These are phyloP conservation scores for Periophthalmus modestus DNA, from an alignment of 2,113 vertebrate genomes.

Conservation along the genomic window DNA sequence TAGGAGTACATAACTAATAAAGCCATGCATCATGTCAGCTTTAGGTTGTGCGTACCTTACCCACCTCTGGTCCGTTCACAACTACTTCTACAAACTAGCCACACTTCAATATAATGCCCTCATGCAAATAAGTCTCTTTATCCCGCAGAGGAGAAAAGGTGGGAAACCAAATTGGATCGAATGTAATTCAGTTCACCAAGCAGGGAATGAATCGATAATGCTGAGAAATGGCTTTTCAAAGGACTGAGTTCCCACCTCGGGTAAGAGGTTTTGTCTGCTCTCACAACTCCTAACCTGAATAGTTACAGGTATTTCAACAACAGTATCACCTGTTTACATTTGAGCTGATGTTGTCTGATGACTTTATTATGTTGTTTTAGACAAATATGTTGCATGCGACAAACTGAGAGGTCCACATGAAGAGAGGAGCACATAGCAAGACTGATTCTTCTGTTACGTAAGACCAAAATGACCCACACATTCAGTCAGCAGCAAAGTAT, in stretches of 20 bases:
- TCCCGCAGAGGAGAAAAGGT: slow-evolving; percentile 69
- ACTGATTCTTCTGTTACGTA: neutral
- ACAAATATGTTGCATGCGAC: no score
- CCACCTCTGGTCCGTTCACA: slow-evolving; percentile 19
- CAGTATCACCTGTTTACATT: slow-evolving; percentile 22
- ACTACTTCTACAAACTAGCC: slow-evolving; percentile 20
- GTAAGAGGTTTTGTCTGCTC: slow-evolving; percentile 54
- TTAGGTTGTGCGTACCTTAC: neutral
- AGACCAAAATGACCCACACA: neutral
- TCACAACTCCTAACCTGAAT: slow-evolving; percentile 47
- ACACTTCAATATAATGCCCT: slow-evolving; percentile 48
- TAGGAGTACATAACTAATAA: neutral
- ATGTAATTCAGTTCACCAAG: slow-evolving; percentile 78
- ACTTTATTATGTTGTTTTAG: slow-evolving; percentile 17
- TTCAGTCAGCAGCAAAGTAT: neutral
- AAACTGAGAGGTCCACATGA: no score
- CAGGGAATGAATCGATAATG: slow-evolving; percentile 77
- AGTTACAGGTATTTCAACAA: slow-evolving; percentile 59
- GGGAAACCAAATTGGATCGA: slow-evolving; percentile 80
- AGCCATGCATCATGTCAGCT: neutral
- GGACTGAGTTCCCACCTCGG: slow-evolving; percentile 63
- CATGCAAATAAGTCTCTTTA: slow-evolving; percentile 72
- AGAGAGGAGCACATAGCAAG: no score
- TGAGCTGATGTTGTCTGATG: slow-evolving; percentile 33
- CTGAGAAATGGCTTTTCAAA: slow-evolving; percentile 76